Base-by-base conservation (phyloP, 37 sponge, comb jelly and placozoan species). In the Chondrilla cf. caribensis region DNA sequence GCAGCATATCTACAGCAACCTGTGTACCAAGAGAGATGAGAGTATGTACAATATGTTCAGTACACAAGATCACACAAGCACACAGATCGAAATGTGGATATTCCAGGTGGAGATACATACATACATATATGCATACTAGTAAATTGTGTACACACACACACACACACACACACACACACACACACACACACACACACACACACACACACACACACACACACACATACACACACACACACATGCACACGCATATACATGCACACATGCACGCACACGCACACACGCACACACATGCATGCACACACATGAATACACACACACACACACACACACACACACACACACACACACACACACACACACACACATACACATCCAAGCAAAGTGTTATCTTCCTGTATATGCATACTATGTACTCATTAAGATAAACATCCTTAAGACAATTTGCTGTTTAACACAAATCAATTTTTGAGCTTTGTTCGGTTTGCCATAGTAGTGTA, bases 161-260 rank as follows among this genome's bases (percentile, higher is more conserved):
- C 64, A 60, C 64, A 60, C 64, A 60, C 64, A 60, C 64, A 26
- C 64, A 60, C 64, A 60, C 64, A 60, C 64, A 60, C 64, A 60
- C 64, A 60, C 9, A 60, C 64, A 60, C 64, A 60, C 64, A 60
- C 9, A 60, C 64, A 26, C 64, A 60, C 64, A 60, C 64, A 26
- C 64, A 60, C 9, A 60, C 64, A 26, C 22, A 60, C 64, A 60
- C 64, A 60, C 64, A 60, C 64, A 60, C 64, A 26, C 9, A 60
- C 64, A 60, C 64, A 60, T n/a, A 60, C 64, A 60, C 64, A 26
- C 64, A 60, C 64, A 60, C 64, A 26, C 64, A 60, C 9, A 15
- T n/a, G 22, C 64, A 60, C 64, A 60, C 64, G 15, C 9, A 60
- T n/a, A 60, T n/a, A 60, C 64, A 60, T n/a, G 15, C 24, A 60